Conservation (phyloP, 2,797 vertebrate species). For the Acanthurus lineatus region DNA sequence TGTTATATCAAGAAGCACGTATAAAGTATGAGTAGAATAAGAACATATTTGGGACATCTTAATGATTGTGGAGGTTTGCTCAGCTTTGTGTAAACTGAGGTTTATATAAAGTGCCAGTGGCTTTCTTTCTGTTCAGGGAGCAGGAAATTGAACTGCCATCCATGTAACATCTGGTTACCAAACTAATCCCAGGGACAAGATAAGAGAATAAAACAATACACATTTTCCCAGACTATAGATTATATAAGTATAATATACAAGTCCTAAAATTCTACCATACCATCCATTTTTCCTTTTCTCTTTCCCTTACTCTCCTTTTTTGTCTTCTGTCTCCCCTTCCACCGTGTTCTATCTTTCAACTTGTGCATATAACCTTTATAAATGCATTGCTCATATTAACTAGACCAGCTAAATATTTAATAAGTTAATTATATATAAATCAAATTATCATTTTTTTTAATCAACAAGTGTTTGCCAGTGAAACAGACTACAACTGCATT, state of each 20-base stretch:
- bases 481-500: not conserved
- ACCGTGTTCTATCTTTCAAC: not conserved
- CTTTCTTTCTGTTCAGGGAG: not conserved
- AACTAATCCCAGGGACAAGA: constrained; percentile 12
- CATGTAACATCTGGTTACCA: not conserved
- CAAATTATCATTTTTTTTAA: not conserved
- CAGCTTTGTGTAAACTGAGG: not conserved
- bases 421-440: constrained; percentile 30
- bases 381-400: not conserved
- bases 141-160: not conserved
- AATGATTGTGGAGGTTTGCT: not conserved
- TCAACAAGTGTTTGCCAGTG: not conserved
- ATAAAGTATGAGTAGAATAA: not conserved
- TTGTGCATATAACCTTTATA: constrained; percentile 17
- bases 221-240: constrained; percentile 33
- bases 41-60: not conserved
- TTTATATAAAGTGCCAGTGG: not conserved
- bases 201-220: not conserved
- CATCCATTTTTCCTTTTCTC: constrained; percentile 4
- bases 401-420: constrained; percentile 39
- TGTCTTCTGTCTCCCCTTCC: not conserved
- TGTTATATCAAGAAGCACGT: not conserved
- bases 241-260: constrained; percentile 19
- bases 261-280: constrained; percentile 11
- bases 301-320: not conserved